These are phyloP conservation scores for Zoanthus gigantus DNA, from an alignment of 92 coral and sea anemone species.

Conservation along the genomic window DNA sequence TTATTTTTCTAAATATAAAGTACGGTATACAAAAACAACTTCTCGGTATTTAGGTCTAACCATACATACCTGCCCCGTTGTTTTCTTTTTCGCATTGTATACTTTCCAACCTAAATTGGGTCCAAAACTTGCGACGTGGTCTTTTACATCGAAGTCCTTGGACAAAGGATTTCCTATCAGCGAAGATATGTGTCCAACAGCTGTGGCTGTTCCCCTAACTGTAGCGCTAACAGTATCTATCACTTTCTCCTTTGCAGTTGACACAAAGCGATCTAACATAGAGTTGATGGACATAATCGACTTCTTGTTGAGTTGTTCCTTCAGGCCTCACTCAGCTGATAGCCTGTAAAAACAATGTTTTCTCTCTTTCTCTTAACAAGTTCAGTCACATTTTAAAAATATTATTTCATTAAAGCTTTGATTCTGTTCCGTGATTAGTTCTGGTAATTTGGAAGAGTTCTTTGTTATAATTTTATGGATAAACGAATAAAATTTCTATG, in stretches of 20 bases:
- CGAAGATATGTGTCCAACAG: conserved; percentile 89
- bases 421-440: conserved; percentile 6
- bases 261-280: conserved; percentile 50
- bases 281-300: conserved; percentile 28
- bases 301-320: background rate
- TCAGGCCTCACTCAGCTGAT: background rate
- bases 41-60: background rate
- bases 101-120: conserved; percentile 96
- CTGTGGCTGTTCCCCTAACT: conserved; percentile 88
- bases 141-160: conserved; percentile 88
- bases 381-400: background rate
- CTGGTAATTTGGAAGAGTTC: conserved; percentile 16
- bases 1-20: background rate
- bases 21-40: background rate
- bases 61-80: conserved; percentile 91
- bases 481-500: conserved; percentile 53
- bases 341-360: background rate
- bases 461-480: background rate
- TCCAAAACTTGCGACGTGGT: conserved; percentile 96
- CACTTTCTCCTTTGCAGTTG: conserved; percentile 51
- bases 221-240: conserved; percentile 69
- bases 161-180: conserved; percentile 93
- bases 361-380: background rate
- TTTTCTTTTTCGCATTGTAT: conserved; percentile 85
- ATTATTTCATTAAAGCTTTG: background rate